Conservation (phyloP, 1,140 invertebrate species). For the Neotoxoptera formosana region DNA sequence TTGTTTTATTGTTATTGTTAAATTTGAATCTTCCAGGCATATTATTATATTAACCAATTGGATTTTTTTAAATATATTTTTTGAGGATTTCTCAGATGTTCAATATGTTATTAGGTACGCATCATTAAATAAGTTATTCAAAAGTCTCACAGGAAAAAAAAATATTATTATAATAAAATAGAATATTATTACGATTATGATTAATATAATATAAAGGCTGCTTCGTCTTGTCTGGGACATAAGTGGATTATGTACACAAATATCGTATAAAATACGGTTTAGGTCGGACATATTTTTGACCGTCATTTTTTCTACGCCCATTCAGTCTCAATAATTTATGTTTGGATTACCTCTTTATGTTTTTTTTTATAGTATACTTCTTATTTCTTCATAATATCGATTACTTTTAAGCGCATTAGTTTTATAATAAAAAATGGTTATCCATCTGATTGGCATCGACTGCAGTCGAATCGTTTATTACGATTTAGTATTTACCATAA, state of each 20-base stretch:
- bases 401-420: too few species aligned
- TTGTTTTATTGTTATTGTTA: neutral
- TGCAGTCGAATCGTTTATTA: too few species aligned
- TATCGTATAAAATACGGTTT: neutral
- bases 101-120: neutral
- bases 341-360: neutral
- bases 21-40: neutral
- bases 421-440: too few species aligned
- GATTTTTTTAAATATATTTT: neutral
- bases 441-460: too few species aligned
- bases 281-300: neutral
- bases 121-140: neutral
- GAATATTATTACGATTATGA: neutral
- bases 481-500: too few species aligned
- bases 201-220: neutral
- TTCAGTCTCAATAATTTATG: neutral
- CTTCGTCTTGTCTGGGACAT: neutral
- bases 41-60: neutral
- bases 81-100: neutral
- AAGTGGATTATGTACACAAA: neutral
- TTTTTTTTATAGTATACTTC: neutral
- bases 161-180: neutral
- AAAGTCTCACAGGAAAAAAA: neutral
- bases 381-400: neutral
- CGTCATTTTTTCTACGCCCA: neutral